Evolutionary conservation across 1,140 invertebrate genomes (phyloP), one percentile per base, ranked within the genome.

Genomic region (Leptinotarsa defecta): DNA sequence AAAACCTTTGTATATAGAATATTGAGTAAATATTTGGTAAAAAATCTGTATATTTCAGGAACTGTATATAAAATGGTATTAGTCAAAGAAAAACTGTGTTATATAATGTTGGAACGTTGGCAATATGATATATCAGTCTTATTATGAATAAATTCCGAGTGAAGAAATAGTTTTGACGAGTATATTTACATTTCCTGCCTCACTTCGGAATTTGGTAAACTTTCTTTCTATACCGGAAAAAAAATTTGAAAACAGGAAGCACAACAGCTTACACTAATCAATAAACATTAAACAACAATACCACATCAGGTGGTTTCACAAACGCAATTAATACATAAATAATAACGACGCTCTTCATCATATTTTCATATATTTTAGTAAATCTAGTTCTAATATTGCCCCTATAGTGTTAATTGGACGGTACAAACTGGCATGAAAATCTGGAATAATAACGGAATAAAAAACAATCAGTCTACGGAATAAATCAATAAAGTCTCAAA

Each of bases 121-220:
- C 84, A 85, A 83, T 83, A 83, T 81, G 79, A 83, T 82, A 82
- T 80, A 84, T 85, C 83, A 84, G 83, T 84, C 83, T 84, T 84
- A 84, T 84, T 76, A 79, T 74, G 77, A 75, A 62, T 76, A 74
- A 77, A 80, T 77, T 76, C 75, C 77, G 73, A 81, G 72, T 74
- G 69, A 74, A 68, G 68, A 63, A 61, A 43, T 68, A 20, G 43
- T 64, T 13, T 20, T 76, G 17, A n/a, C n/a, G 13, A 68, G 27
- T 27, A n/a, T 74, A 70, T 74, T 8, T 73, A 68, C 57, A 75
- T 67, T 68, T 65, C 2, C 17, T 57, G 52, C n/a, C n/a, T 13
- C 76, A 67, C 67, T 64, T 76, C 75, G 72, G 74, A 78, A 78
- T 77, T 77, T 76, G 80, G 69, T 64, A 48, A 77, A 73, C 68